Evolutionary conservation across 2,113 vertebrate genomes (phyloP), one percentile per base, ranked within the genome.

Genomic region (Panthera uncia): DNA sequence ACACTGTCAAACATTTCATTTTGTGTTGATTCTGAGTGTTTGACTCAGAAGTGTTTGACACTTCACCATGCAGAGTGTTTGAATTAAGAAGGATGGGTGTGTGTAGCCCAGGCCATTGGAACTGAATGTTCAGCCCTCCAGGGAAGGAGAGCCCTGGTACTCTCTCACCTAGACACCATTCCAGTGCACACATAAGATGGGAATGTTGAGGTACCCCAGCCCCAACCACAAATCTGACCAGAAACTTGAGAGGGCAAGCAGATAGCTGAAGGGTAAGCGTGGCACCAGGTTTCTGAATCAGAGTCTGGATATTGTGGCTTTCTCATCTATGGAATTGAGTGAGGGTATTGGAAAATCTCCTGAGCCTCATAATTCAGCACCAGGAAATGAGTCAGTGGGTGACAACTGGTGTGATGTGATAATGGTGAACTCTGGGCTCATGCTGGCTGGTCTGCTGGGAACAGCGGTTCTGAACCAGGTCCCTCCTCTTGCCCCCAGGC

Each of bases 121-220:
- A 2, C 7, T 15, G 3, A 38, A 1, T 15, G 1, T 10, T 55
- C 13, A 45, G 19, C 33, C 61, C 89, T 36, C 5, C 45, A 4
- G 31, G 2, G 29, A 15, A 16, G 6, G 14, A 7, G 5, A 9
- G 23, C 15, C 31, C 48, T 5, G 31, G 25, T 10, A 5, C 61
- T 55, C 27, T 4, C 19, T 29, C 12, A 16, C 38, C 31, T 21
- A 0, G 48, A 65, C 7, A 3, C 23, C 18, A 3, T 1, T 4
- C 0, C 3, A 2, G 14, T 0, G 1, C 5, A 1, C 1, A 0
- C 9, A 12, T 13, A 15, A 2, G 3, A 15, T 1, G 31, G 50
- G 0, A 2, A 2, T 3, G 3, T 1, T 5, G 33, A 33, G 52
- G 11, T 1, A 4, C 23, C 29, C 21, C 9, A 27, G 9, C 4